Evolutionary conservation across 1,140 invertebrate genomes (phyloP).

Genomic region (Hypsibius dujardini): DNA sequence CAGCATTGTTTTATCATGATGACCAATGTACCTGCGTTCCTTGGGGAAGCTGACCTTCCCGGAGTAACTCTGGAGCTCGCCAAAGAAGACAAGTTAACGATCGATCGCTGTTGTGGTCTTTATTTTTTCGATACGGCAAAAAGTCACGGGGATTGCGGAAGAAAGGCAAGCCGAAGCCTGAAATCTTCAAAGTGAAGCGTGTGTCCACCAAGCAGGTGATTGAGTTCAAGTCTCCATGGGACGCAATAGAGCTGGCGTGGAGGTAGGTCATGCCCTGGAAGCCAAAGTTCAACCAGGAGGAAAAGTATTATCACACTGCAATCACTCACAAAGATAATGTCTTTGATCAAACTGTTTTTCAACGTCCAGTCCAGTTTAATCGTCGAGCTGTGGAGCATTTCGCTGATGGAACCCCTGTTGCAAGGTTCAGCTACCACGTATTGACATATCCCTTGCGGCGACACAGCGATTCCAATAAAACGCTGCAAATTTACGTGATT

Average conservation of each 20-base stretch:
- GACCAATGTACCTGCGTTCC: not conserved
- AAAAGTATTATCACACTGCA: not conserved
- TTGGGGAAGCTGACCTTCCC: conserved; percentile 29
- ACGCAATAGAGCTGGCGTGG: not conserved
- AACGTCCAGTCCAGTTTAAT: conserved; percentile 1
- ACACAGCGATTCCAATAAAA: conserved; percentile 5
- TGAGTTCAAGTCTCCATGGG: not conserved
- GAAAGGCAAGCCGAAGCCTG: not conserved
- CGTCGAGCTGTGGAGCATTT: not conserved
- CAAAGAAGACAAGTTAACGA: conserved; percentile 35
- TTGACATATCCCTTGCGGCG: not conserved
- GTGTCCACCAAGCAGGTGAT: not conserved
- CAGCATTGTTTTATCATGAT: not conserved
- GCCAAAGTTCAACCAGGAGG: not conserved
- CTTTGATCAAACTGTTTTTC: not conserved
- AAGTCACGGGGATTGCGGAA: conserved; percentile 21
- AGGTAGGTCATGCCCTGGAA: conserved; percentile 5
- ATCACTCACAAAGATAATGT: conserved; percentile 14
- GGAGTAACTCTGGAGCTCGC: conserved; percentile 49
- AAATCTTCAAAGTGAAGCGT: conserved; percentile 5
- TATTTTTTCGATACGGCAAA: conserved; percentile 7
- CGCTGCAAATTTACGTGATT: not conserved
- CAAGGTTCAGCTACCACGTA: not conserved
- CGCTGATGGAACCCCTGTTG: conserved; percentile 25
- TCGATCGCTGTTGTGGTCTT: no score